Evolutionary conservation across 2,797 vertebrate genomes (phyloP).

Genomic region (Forpus xanthops): DNA sequence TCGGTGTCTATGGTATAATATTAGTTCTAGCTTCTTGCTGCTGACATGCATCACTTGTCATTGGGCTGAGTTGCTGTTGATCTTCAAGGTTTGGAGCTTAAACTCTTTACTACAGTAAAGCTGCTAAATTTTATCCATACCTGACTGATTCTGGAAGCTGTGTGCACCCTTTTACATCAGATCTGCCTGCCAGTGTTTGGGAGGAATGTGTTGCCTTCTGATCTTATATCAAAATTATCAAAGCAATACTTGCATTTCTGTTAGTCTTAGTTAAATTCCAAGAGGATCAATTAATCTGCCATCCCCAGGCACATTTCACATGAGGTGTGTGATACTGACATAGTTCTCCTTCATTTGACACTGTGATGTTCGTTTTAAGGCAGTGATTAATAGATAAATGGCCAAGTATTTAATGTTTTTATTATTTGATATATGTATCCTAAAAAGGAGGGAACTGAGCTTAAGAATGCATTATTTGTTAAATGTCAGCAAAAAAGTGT

Average conservation of each 20-base stretch:
- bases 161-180: not conserved
- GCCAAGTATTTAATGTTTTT: not conserved
- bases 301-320: rapidly evolving
- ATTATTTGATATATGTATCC: not conserved
- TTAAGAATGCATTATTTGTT: not conserved
- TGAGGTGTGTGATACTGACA: not conserved
- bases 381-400: not conserved
- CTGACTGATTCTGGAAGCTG: not conserved
- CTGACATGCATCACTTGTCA: not conserved
- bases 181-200: not conserved
- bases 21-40: not conserved
- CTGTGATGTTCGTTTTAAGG: not conserved
- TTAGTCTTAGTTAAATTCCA: not conserved
- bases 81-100: not conserved
- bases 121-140: not conserved
- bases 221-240: not conserved
- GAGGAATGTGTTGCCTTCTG: not conserved
- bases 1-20: not conserved
- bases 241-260: not conserved
- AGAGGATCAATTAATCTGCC: not conserved
- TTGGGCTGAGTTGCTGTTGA: not conserved
- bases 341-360: not conserved
- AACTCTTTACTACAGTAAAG: not conserved
- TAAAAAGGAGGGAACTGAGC: not conserved
- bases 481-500: not conserved